Base-by-base conservation (phyloP, 2,797 vertebrate species). In the Sciurus vulgaris region DNA sequence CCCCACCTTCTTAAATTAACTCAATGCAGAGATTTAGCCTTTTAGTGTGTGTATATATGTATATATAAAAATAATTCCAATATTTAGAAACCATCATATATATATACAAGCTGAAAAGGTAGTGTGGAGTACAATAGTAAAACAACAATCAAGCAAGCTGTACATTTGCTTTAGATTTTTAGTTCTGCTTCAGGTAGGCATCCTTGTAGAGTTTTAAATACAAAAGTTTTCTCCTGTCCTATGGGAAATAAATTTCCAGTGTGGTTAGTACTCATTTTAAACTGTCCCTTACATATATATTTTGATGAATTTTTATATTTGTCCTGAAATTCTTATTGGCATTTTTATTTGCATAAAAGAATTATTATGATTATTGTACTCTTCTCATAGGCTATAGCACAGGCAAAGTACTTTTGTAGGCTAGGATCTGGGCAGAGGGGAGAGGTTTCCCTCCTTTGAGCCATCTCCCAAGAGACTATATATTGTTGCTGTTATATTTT, bases 261-360 rank as follows among this genome's bases (percentile, higher is more conserved):
- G 35, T 56, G 38, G n/a, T 30, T 74, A 6, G 30, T 5, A 38
- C 49, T 94, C 41, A 30, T 65, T 77, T 86, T 41, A 67, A n/a
- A 69, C 13, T 87, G 5, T 47, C 33, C 22, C 18, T 63, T 35
- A 61, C 38, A 11, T 76, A 69, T 0, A 0, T 72, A 41, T 86
- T 89, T 92, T 77, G 44, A 54, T 69, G 56, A 86, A 65, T 92
- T 85, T 59, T 93, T 5, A n/a, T 86, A 76, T 47, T 73, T 93
- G 38, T 54, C 35, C 61, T 86, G 18, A 96, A 88, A 81, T 82
- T 86, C 49, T 79, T 86, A 5, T 30, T 89, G 30, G 24, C 51
- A 61, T 79, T 83, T 79, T 65, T 51, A 8, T 86, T 78, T 74
- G 49, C 8, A 33, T 86, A 76, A 83, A 85, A 79, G 7, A 63